Evolutionary conservation across 2,113 vertebrate genomes (phyloP).

Genomic region (Heterochromis multidens): DNA sequence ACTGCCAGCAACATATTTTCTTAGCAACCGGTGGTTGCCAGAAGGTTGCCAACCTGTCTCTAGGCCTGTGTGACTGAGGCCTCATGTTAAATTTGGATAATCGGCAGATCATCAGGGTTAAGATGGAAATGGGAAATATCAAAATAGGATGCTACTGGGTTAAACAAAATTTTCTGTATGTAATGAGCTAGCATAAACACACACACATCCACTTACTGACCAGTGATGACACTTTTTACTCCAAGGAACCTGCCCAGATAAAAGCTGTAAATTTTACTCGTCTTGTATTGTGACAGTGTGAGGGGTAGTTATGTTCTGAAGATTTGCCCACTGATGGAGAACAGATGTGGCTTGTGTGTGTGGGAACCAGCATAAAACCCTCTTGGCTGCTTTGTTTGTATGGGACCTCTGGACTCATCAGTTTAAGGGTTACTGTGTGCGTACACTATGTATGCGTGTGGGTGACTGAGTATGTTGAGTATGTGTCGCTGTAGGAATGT

Average conservation of each 20-base stretch:
- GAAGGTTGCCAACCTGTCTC: no score
- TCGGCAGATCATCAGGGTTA: no score
- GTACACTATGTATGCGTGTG: background rate
- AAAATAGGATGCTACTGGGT: background rate
- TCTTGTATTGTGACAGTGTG: background rate
- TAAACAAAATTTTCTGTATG: background rate
- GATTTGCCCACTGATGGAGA: background rate
- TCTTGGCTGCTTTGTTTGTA: background rate
- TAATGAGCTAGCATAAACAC: background rate
- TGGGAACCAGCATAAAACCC: conserved; percentile 12
- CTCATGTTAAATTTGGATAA: no score
- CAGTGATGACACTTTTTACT: background rate
- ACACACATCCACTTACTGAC: background rate
- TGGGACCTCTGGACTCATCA: background rate
- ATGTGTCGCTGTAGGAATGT: conserved; percentile 59
- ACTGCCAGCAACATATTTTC: no score
- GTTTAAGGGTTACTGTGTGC: background rate
- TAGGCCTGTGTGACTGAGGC: no score
- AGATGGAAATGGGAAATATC: background rate
- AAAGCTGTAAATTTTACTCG: background rate
- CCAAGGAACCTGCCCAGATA: background rate
- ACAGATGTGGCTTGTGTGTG: conserved; percentile 22
- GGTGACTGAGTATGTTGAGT: conserved; percentile 26
- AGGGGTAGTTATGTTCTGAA: background rate
- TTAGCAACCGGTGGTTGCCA: no score